Evolutionary conservation across 2,113 vertebrate species (phyloP), one percentile per base, ranked within the genome.

Genomic region (Laticauda colubrina): DNA sequence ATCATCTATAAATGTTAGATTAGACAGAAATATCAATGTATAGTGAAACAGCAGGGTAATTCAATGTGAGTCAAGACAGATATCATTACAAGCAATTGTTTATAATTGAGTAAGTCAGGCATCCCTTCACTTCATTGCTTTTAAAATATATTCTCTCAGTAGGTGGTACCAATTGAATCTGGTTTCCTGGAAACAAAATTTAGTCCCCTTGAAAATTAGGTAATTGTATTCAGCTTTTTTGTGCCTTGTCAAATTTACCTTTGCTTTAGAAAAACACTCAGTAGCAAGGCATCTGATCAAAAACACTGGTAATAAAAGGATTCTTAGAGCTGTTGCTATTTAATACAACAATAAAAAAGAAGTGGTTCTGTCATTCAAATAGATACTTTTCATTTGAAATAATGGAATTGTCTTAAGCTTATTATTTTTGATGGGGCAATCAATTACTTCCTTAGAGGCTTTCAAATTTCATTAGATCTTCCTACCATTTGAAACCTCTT

Each of bases 231-330:
- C 92, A 94, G 34, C 61, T 5, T 93, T 93, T 88, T 93, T 91
- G 15, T 91, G 3, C 94, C 95, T 93, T 95, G 6, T 88, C 81
- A 92, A 1, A 94, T 94, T 91, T 95, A n/a, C 59, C 61, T 93
- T 94, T 97, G 39, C 91, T 96, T 96, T 61, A 6, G 15, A 0
- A 15, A 94, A 91, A 93, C 93, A 0, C 10, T 94, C 56, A 34
- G 90, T 89, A 90, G 15, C 53, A 59, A 93, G n/a, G n/a, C n/a
- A n/a, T n/a, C n/a, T n/a, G n/a, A n/a, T n/a, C n/a, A n/a, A n/a
- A 94, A 89, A 56, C 61, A 34, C n/a, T 81, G 8, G 12, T 94
- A 87, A 85, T 91, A 89, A 92, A 91, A 93, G 5, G 88, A 43
- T 89, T 95, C 20, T 94, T 11, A 12, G 18, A 23, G 39, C 88